Evolutionary conservation across 2,797 vertebrate species (phyloP).

Genomic region (Arnoldichthys spilopterus): DNA sequence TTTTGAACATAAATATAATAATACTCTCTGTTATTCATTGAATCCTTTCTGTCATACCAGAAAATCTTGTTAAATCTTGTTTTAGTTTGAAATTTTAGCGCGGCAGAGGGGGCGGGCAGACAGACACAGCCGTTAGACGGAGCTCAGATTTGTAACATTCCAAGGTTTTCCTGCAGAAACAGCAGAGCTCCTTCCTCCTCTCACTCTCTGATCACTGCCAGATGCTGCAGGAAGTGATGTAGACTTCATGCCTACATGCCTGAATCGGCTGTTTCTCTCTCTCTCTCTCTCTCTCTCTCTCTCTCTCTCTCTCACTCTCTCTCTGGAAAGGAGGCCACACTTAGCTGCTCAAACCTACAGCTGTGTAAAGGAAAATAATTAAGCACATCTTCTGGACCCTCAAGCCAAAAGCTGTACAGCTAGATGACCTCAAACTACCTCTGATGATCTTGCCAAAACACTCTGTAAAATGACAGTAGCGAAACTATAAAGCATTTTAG

Average conservation of each 20-base stretch:
- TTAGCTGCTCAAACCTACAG: constrained; percentile 59
- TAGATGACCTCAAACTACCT: constrained; percentile 32
- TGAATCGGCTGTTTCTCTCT: constrained; percentile 68
- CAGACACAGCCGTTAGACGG: constrained; percentile 42
- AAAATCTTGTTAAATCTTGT: constrained; percentile 39
- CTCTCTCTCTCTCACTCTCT: constrained; percentile 60
- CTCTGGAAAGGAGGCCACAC: constrained; percentile 74
- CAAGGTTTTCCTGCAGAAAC: constrained; percentile 33
- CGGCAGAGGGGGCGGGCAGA: constrained; percentile 31
- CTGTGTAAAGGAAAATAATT: constrained; percentile 52
- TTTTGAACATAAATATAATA: constrained; percentile 41
- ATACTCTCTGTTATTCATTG: background rate
- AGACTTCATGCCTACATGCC: constrained; percentile 71
- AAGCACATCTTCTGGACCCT: constrained; percentile 51
- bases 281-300: constrained; percentile 63
- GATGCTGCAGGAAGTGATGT: constrained; percentile 79
- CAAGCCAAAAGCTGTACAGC: constrained; percentile 37
- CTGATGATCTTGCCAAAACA: background rate
- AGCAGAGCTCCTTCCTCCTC: constrained; percentile 39
- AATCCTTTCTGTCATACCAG: background rate
- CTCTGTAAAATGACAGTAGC: too few relatives aligned
- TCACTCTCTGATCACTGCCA: constrained; percentile 73
- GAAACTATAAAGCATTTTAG: background rate
- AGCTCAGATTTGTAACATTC: constrained; percentile 52
- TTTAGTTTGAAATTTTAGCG: constrained; percentile 54